These are phyloP conservation scores for Philypnodon macrostomus DNA, from an alignment of 2,797 vertebrate species.

Conservation along the genomic window DNA sequence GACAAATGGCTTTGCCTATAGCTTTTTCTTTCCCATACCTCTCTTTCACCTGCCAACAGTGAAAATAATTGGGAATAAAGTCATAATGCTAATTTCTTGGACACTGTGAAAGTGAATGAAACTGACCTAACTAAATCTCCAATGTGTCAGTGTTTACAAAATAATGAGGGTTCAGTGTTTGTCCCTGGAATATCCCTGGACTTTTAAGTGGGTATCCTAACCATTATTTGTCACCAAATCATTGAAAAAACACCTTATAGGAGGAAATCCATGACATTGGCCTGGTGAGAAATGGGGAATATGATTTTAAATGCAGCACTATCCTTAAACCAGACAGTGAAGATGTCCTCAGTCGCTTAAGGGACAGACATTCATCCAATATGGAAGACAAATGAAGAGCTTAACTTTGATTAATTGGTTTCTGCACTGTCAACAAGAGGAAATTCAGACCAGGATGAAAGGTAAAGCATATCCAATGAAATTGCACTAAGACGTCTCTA, in stretches of 20 bases:
- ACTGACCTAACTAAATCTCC: conserved; percentile 28
- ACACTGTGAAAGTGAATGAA: conserved; percentile 25
- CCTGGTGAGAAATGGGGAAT: conserved; percentile 29
- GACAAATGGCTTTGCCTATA: conserved; percentile 22
- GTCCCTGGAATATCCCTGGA: conserved; percentile 18
- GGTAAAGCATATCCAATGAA: not conserved
- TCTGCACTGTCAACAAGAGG: conserved; percentile 20
- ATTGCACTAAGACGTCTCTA: not conserved
- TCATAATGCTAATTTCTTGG: conserved; percentile 22
- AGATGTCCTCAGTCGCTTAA: conserved; percentile 31
- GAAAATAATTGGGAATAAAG: conserved; percentile 48
- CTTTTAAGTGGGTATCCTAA: conserved; percentile 29
- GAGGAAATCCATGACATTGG: conserved; percentile 33
- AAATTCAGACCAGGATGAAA: conserved; percentile 15
- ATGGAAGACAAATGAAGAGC: conserved; percentile 31
- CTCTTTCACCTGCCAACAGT: conserved; percentile 34
- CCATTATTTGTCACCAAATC: conserved; percentile 38
- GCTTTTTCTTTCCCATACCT: conserved; percentile 27
- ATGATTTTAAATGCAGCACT: conserved; percentile 43
- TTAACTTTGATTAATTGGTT: conserved; percentile 30
- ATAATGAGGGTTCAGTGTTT: conserved; percentile 41
- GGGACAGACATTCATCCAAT: conserved; percentile 27
- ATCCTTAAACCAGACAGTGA: conserved; percentile 30
- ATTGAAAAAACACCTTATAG: conserved; percentile 15
- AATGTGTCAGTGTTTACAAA: conserved; percentile 35